Percentiles rank a stretch among this genome's conserved stretches.
These are phyloP conservation scores for Epinotia bilunana DNA, from an alignment of 2,888 invertebrate genomes.

Conservation along the genomic window DNA sequence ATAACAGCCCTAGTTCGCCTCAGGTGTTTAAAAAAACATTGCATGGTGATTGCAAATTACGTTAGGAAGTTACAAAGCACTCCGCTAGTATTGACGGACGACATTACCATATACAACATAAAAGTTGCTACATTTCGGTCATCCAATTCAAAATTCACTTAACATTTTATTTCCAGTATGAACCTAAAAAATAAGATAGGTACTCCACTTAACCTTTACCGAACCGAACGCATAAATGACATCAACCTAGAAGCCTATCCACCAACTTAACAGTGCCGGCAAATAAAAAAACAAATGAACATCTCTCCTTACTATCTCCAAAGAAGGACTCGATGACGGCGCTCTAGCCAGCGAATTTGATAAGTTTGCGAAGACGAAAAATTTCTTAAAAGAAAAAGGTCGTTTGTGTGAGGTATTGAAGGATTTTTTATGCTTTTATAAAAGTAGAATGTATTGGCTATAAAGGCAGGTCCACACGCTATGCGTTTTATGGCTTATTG, in stretches of 20 bases:
- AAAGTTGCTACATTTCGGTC: not conserved
- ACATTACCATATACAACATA: not conserved
- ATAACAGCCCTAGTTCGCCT: too few species aligned
- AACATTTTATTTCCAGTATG: not conserved
- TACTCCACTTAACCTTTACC: constrained; percentile 27
- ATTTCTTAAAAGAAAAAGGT: not conserved
- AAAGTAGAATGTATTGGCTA: constrained; percentile 11
- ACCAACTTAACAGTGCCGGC: constrained; percentile 9
- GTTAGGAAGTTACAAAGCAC: too few species aligned
- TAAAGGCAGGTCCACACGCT: constrained; percentile 35
- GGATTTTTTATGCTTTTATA: not conserved
- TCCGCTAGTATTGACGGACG: too few species aligned
- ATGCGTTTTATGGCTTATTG: constrained; percentile 26
- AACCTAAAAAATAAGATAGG: not conserved
- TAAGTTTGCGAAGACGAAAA: constrained; percentile 15
- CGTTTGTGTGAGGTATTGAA: not conserved
- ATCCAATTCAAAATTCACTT: constrained; percentile 16
- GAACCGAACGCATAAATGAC: constrained; percentile 22
- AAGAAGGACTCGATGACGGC: not conserved
- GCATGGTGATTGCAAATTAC: too few species aligned
- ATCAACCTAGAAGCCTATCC: constrained; percentile 20
- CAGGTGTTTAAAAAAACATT: too few species aligned
- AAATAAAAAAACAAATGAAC: constrained; percentile 9
- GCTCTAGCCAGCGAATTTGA: not conserved
- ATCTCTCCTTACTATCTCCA: not conserved